Percentiles rank a stretch among this genome's conserved stretches.
Evolutionary conservation across 2,113 vertebrate species (phyloP).

Genomic region (Zeus faber): DNA sequence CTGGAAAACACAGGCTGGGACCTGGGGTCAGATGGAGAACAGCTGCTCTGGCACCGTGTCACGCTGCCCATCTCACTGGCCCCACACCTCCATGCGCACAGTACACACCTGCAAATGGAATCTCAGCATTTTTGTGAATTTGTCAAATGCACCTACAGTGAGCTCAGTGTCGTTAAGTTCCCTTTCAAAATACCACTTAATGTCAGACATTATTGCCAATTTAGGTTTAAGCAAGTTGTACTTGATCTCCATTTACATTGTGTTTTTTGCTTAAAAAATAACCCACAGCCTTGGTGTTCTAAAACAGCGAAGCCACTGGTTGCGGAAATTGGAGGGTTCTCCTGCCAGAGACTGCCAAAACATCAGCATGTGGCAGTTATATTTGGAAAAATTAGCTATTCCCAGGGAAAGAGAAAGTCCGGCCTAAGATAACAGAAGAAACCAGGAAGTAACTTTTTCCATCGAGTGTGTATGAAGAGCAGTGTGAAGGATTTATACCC

Average conservation of each 20-base stretch:
- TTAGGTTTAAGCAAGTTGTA: not conserved
- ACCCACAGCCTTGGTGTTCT: constrained; percentile 48
- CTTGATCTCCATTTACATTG: constrained; percentile 28
- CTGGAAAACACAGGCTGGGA: not conserved
- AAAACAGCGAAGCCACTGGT: constrained; percentile 45
- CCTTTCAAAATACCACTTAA: constrained; percentile 9
- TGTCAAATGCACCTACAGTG: no score
- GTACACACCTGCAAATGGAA: no score
- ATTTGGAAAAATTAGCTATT: constrained; percentile 66
- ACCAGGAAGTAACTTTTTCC: constrained; percentile 63
- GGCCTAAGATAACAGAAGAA: constrained; percentile 45
- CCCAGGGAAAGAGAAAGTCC: constrained; percentile 41
- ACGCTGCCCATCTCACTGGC: no score
- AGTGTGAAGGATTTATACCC: constrained; percentile 9
- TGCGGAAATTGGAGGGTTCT: constrained; percentile 59
- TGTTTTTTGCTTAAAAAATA: constrained; percentile 19
- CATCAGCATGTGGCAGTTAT: constrained; percentile 62
- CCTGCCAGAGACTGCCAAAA: constrained; percentile 34
- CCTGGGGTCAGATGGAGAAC: not conserved
- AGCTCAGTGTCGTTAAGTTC: not conserved
- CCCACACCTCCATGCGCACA: no score
- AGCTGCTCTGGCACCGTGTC: not conserved
- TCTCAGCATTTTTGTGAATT: no score
- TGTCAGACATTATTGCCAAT: constrained; percentile 9
- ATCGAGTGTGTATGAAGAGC: constrained; percentile 22